Base-by-base conservation (phyloP, 1,140 invertebrate genomes). In the Brachionus rubens region DNA sequence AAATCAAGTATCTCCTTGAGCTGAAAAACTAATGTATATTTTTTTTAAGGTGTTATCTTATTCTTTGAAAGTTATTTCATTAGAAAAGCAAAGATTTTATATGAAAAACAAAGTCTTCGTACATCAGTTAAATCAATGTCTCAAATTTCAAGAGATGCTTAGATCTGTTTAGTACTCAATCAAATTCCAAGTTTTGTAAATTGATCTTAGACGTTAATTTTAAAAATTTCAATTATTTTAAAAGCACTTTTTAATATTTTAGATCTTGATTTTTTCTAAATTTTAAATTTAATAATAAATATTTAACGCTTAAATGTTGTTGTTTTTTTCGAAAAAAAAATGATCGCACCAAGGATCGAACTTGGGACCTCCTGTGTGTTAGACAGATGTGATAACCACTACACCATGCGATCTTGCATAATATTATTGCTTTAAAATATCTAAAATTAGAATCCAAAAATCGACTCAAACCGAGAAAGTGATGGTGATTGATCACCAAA, bases 81-180 rank as follows among this genome's bases (percentile, higher is more conserved):
- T n/a, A 48, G 68, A 33, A 72, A 72, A 41, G 68, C 68, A 7
- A 72, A 72, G 19, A 72, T 72, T 24, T 72, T 72, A 24, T 72
- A 72, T 19, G 68, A 72, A 40, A 72, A 72, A 16, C 46, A 48
- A 36, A 72, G 68, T 41, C 33, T 72, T 16, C 68, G 68, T 24
- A 50, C 68, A 16, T 72, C 68, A 54, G 36, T 72, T 21, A 72
- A 72, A 72, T 72, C 68, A 50, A 72, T 65, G 59, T 46, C 59
- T 14, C 59, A 65, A 36, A 59, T 59, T 19, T 65, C 19, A 65
- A 43, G 2, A 43, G 4, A 43, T n/a, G 6, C 24, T 10, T 3
- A 14, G 21, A 26, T 21, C 14, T 16, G 21, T 0, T 10, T 40
- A 36, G 56, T 36, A 62, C 14, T 28, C 43, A 14, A 65, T 72